phyloP scores from a whole-genome alignment of 1,140 invertebrate species.

The Magallana angulata region DNA sequence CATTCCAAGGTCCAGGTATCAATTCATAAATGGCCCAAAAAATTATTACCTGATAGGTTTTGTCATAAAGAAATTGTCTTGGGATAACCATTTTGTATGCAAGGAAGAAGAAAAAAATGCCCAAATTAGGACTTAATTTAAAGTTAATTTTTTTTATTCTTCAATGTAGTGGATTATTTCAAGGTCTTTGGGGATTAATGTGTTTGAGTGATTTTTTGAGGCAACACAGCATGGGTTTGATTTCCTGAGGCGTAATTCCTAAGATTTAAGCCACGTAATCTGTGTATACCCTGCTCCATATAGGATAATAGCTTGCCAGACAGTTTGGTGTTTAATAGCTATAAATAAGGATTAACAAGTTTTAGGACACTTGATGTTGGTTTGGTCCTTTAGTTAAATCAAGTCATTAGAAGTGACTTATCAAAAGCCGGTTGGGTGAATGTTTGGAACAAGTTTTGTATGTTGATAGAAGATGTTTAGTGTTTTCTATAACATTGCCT shows the following conservation, averaged over 20 bases:
- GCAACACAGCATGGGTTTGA: background rate
- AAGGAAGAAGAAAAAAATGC: no score
- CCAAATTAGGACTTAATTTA: no score
- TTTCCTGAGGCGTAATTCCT: conserved; percentile 13
- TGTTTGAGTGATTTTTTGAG: background rate
- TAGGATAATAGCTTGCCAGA: conserved; percentile 26
- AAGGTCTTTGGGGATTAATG: background rate
- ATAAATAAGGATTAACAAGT: conserved; percentile 32
- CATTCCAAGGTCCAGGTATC: no score
- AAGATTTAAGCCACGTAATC: conserved; percentile 18
- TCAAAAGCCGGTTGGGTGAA: conserved; percentile 22
- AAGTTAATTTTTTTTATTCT: no score
- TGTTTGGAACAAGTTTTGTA: conserved; percentile 17
- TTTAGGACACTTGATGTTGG: conserved; percentile 18
- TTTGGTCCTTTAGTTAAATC: conserved; percentile 19
- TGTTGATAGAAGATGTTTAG: conserved; percentile 2
- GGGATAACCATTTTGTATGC: no score
- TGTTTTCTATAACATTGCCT: conserved; percentile 24
- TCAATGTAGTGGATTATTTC: background rate
- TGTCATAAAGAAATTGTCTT: no score
- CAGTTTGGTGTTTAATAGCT: conserved; percentile 29
- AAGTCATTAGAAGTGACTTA: conserved; percentile 25
- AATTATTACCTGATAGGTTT: no score
- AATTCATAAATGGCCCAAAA: no score
- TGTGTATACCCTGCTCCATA: background rate